A percentile compares a stretch with the other conserved stretches of the same genome.
phyloP scores from a whole-genome alignment of 1,140 invertebrate species.

The Macrocentrus cingulum region DNA sequence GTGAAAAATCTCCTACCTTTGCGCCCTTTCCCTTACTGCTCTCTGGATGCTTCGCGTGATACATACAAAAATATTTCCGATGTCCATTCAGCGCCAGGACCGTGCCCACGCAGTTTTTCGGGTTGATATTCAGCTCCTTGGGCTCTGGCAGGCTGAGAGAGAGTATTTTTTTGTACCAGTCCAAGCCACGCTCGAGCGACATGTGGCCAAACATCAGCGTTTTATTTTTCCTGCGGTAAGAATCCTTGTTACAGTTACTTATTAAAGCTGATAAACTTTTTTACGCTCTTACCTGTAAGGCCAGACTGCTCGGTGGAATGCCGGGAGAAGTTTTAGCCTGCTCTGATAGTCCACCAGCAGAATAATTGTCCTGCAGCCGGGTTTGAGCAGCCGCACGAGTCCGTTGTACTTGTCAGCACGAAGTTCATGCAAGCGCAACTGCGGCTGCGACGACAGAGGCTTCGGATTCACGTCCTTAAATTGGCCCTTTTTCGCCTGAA shows the following conservation, averaged over 20 bases:
- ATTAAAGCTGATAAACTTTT: background rate
- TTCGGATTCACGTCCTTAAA: constrained; percentile 55
- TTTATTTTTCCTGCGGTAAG: constrained; percentile 73
- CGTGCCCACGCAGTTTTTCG: constrained; percentile 95
- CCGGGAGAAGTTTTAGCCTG: constrained; percentile 80
- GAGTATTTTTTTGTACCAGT: constrained; percentile 90
- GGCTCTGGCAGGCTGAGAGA: constrained; percentile 80
- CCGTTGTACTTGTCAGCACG: constrained; percentile 94
- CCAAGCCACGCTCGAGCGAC: constrained; percentile 85
- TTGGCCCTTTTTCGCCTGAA: constrained; percentile 65
- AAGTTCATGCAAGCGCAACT: constrained; percentile 87
- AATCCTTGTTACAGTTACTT: constrained; percentile 17
- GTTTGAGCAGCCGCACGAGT: constrained; percentile 88
- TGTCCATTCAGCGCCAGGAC: constrained; percentile 94
- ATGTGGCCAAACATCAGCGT: constrained; percentile 92
- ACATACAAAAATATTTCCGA: constrained; percentile 97
- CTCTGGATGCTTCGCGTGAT: constrained; percentile 90
- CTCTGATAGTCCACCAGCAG: constrained; percentile 87
- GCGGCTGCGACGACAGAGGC: constrained; percentile 59
- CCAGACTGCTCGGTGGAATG: constrained; percentile 92
- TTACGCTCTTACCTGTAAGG: constrained; percentile 79
- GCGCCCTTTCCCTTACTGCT: constrained; percentile 58
- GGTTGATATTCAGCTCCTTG: constrained; percentile 87
- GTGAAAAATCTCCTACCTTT: constrained; percentile 62
- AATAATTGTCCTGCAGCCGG: constrained; percentile 91